Evolutionary conservation across 2,113 vertebrate species (phyloP).

Genomic region (Hemibagrus wyckioides): DNA sequence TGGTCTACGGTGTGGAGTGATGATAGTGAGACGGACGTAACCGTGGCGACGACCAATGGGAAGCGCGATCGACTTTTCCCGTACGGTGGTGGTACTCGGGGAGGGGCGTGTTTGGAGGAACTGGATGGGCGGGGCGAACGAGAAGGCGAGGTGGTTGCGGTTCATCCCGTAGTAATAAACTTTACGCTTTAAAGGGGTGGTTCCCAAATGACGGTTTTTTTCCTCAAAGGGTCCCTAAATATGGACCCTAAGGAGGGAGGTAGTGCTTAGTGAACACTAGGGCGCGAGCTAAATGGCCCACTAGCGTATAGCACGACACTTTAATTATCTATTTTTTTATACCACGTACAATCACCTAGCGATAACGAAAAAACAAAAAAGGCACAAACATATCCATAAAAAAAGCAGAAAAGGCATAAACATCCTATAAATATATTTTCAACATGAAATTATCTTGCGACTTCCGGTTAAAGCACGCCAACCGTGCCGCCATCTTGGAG

Average conservation of each 20-base stretch:
- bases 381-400: no score
- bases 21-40: slow-evolving; percentile 74
- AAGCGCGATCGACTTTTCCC: slow-evolving; percentile 49
- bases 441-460: background rate
- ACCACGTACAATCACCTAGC: background rate
- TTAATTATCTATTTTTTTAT: background rate
- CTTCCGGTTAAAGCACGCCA: background rate
- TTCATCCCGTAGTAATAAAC: no score
- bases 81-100: background rate
- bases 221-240: no score
- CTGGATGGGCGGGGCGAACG: no score
- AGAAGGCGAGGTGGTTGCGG: background rate
- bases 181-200: no score
- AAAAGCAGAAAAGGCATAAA: background rate
- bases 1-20: slow-evolving; percentile 73
- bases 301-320: no score
- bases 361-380: background rate
- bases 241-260: no score
- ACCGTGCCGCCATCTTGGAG: background rate
- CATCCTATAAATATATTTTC: background rate
- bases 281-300: no score
- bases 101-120: background rate
- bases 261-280: no score
- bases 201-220: no score
- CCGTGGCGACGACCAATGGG: slow-evolving; percentile 66